Conservation (phyloP, 2,113 vertebrate genomes). For the Haliaeetus leucogaster region DNA sequence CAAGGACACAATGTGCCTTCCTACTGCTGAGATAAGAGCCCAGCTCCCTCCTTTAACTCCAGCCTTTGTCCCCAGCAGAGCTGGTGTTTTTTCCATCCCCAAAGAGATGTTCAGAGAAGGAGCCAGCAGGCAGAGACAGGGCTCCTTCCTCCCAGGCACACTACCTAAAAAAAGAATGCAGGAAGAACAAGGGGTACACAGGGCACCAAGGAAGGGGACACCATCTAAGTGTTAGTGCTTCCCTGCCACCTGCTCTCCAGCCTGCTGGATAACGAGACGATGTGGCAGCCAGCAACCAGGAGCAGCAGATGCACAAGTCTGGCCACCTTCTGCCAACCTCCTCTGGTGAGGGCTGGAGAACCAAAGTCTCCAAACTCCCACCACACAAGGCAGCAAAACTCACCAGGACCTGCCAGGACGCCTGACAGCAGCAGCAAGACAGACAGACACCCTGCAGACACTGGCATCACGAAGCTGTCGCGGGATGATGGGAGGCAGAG, state of each 20-base stretch:
- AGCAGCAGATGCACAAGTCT: fast-evolving
- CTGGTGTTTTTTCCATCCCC: not conserved
- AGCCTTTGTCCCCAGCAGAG: not conserved
- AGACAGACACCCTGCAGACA: not conserved
- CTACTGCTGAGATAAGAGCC: not conserved
- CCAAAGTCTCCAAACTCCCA: not conserved
- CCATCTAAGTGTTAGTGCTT: not conserved
- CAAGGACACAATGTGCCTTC: not conserved
- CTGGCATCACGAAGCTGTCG: not conserved
- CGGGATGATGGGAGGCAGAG: not conserved
- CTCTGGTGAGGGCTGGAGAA: not conserved
- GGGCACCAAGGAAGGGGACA: not conserved
- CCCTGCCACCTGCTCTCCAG: not conserved
- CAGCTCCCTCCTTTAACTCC: not conserved
- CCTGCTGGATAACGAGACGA: not conserved
- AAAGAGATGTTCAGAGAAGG: not conserved
- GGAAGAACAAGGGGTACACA: not conserved
- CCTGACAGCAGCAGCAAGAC: not conserved
- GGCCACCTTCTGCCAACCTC: not conserved
- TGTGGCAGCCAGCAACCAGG: not conserved
- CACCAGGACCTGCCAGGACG: not conserved
- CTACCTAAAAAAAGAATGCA: not conserved
- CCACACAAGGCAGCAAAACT: not conserved
- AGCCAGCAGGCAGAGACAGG: not conserved
- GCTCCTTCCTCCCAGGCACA: not conserved